Conservation (phyloP, 1,140 invertebrate genomes). For the Zaprionus ornatus region DNA sequence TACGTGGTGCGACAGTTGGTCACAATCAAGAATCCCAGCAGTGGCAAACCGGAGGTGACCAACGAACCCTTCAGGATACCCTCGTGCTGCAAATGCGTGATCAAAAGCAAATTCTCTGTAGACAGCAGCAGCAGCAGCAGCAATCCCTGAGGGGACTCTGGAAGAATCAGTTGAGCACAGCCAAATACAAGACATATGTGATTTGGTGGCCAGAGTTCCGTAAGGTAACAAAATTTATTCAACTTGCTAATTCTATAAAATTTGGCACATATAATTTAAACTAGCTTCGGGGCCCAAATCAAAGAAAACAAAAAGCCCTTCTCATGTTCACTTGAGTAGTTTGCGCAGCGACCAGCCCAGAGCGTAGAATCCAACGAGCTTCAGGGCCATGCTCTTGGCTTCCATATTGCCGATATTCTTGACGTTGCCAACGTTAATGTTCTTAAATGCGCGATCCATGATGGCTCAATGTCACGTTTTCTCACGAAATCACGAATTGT, state of each 20-base stretch:
- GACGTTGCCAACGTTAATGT: constrained; percentile 44
- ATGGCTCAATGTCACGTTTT: not conserved
- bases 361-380: constrained; percentile 69
- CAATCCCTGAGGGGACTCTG: not conserved
- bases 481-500: not conserved
- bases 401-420: constrained; percentile 52
- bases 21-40: constrained; percentile 48
- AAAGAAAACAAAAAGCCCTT: not conserved
- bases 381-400: constrained; percentile 59
- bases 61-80: constrained; percentile 85
- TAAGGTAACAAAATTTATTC: constrained; percentile 34
- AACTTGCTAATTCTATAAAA: not conserved
- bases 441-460: constrained; percentile 60
- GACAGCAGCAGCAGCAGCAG: not conserved
- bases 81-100: constrained; percentile 87
- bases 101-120: constrained; percentile 67
- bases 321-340: constrained; percentile 52
- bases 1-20: constrained; percentile 83
- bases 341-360: constrained; percentile 66
- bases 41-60: constrained; percentile 45
- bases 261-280: constrained; percentile 51
- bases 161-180: no score
- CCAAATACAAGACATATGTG: constrained; percentile 42
- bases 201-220: constrained; percentile 57
- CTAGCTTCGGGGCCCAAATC: not conserved